A percentile compares a stretch with the other conserved stretches of the same genome.
Evolutionary conservation across 2,888 invertebrate genomes (phyloP).

Genomic region (Agonopterix subpropinquella): DNA sequence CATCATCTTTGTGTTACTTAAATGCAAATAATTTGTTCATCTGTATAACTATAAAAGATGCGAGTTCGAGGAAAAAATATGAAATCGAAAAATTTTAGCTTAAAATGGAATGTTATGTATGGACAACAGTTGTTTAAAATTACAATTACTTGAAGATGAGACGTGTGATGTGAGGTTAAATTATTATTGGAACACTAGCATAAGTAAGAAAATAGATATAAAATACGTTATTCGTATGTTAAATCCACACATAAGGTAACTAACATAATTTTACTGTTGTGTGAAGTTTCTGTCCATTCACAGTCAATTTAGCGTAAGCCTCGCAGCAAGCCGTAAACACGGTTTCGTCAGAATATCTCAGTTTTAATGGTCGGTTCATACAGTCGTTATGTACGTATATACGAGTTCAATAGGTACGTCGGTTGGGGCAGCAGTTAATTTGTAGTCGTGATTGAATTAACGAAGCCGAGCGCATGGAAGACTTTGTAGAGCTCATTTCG

Average conservation of each 20-base stretch:
- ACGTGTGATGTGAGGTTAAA: too few species aligned
- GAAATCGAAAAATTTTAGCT: too few species aligned
- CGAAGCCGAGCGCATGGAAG: conserved; percentile 30
- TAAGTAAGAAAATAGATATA: too few species aligned
- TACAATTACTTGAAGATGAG: too few species aligned
- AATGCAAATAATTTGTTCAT: too few species aligned
- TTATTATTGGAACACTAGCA: too few species aligned
- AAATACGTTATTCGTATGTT: too few species aligned
- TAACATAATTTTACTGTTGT: neutral
- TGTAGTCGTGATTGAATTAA: conserved; percentile 62
- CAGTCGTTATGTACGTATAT: conserved; percentile 10
- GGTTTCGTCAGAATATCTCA: conserved; percentile 12
- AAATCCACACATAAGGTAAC: neutral
- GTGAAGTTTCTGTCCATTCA: conserved; percentile 13
- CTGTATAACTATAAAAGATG: too few species aligned
- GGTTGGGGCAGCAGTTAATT: conserved; percentile 41
- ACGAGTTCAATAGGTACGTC: conserved; percentile 30
- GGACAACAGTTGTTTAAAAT: too few species aligned
- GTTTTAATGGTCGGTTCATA: conserved; percentile 2
- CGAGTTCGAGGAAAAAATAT: too few species aligned
- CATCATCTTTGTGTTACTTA: too few species aligned
- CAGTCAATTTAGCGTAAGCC: conserved; percentile 16
- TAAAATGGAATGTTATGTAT: too few species aligned
- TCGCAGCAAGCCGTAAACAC: conserved; percentile 6
- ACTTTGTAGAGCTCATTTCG: conserved; percentile 37